These are phyloP conservation scores for Drosophila tripunctata DNA, from an alignment of 2,888 invertebrate genomes.

Conservation along the genomic window DNA sequence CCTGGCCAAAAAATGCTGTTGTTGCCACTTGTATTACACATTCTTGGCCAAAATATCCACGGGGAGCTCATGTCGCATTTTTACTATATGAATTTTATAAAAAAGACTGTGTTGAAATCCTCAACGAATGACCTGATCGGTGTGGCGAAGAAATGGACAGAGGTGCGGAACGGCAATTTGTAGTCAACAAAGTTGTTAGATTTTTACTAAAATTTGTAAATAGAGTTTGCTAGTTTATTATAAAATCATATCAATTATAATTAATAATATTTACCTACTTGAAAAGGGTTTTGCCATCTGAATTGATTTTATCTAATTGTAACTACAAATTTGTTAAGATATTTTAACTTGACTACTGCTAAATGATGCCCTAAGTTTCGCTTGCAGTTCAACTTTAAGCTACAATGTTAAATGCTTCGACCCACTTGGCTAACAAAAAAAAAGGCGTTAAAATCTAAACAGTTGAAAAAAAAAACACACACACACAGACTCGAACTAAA, in stretches of 20 bases:
- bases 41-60: slow-evolving; percentile 3
- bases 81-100: not conserved
- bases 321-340: not conserved
- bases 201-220: not conserved
- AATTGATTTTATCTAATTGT: too few species aligned
- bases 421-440: slow-evolving; percentile 48
- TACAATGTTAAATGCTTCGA: slow-evolving; percentile 37
- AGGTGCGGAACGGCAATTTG: not conserved
- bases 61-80: slow-evolving; percentile 1
- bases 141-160: not conserved
- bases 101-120: not conserved
- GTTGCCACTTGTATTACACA: slow-evolving; percentile 33
- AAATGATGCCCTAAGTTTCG: not conserved
- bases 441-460: slow-evolving; percentile 19
- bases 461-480: not conserved
- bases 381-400: not conserved
- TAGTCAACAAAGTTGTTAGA: too few species aligned
- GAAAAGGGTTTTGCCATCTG: too few species aligned
- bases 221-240: too few species aligned
- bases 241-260: too few species aligned
- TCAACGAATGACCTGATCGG: not conserved
- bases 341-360: not conserved
- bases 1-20: slow-evolving; percentile 8
- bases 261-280: too few species aligned
- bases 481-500: not conserved